Evolutionary conservation across 2,888 invertebrate species (phyloP), one percentile per base, ranked within the genome.

Genomic region (Yponomeuta malinellus): DNA sequence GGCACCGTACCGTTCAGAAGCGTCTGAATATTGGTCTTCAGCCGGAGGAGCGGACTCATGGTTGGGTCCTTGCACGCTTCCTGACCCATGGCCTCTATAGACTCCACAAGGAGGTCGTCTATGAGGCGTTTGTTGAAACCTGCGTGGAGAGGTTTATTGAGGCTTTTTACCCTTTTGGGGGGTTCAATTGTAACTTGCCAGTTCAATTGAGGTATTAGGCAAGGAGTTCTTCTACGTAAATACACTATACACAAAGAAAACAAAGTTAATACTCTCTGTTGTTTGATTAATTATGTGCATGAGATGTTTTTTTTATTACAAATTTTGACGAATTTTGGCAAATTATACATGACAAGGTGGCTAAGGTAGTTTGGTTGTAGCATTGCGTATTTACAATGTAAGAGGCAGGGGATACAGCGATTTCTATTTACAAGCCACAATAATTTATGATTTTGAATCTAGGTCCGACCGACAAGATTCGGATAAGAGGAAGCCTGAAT

Each of bases 1-100:
- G 97, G 97, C 69, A 97, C 95, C 15, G 97, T 97, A 94, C 96
- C 96, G 72, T 96, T 94, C 9, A 97, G 89, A 75, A 97, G 93
- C 78, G 95, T 94, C 78, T 95, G 94, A 33, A 97, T 95, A 84
- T 97, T 97, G 65, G 92, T 90, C 76, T 95, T 94, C 31, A 97
- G 93, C 31, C 94, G 93, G 74, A 95, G 94, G 23, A 95, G 91
- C 9, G 94, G 94, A 1, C 93, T 83, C 4, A 95, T 78, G 29
- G 90, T 86, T 1, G 88, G 81, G 73, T 94, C 94, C 73, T 93
- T 93, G 75, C 95, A 94, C 1, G 96, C 95, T 31, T 89, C 89
- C 71, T 95, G 93, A 1, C 95, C 96, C 73, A 97, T 96, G 59
- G 95, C 93, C 79, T 95, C 94, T 64, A 97, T 93, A 0, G 97